These are phyloP conservation scores for Achatina immaculata DNA, from an alignment of 1,140 invertebrate genomes.

Conservation along the genomic window DNA sequence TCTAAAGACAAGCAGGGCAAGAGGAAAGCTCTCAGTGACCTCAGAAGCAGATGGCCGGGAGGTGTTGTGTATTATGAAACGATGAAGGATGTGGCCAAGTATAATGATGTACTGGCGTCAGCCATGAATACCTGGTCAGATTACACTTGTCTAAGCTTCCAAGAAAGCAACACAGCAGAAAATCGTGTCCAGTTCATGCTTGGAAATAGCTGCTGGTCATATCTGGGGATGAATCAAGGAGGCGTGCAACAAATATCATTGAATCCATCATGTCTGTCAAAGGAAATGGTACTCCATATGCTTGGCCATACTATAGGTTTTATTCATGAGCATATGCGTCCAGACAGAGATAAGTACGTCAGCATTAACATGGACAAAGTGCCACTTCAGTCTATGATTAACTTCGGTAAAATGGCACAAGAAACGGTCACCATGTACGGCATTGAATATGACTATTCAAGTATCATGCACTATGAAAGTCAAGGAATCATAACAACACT, in stretches of 20 bases:
- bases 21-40: neutral
- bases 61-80: constrained; percentile 17
- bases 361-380: constrained; percentile 79
- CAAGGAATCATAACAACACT: constrained; percentile 52
- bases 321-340: constrained; percentile 78
- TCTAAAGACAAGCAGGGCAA: neutral
- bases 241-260: neutral
- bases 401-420: constrained; percentile 72
- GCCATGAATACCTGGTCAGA: constrained; percentile 53
- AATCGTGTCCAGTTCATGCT: constrained; percentile 45
- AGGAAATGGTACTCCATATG: constrained; percentile 68
- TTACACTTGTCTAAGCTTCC: constrained; percentile 55
- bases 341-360: constrained; percentile 78
- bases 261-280: constrained; percentile 7
- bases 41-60: neutral
- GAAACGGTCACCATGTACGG: constrained; percentile 69
- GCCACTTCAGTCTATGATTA: constrained; percentile 66
- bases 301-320: constrained; percentile 73
- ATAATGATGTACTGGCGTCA: neutral
- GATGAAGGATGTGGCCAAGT: no score
- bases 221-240: constrained; percentile 12
- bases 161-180: constrained; percentile 25
- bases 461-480: constrained; percentile 69
- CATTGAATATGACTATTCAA: constrained; percentile 74
- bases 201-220: constrained; percentile 45